Conservation (phyloP, 2,797 vertebrate genomes). For the Sebastes hubbsi region DNA sequence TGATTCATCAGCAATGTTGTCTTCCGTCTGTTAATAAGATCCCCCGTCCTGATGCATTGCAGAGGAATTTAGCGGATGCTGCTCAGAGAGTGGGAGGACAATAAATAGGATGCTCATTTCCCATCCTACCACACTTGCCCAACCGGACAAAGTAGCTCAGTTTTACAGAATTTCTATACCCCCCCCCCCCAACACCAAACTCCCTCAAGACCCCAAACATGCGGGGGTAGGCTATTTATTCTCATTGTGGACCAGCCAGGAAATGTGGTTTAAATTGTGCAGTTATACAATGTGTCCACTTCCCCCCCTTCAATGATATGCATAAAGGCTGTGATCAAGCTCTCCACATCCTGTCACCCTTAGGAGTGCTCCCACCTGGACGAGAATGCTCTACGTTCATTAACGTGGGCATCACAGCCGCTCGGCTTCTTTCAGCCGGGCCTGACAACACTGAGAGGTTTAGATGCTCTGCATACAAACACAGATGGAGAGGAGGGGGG, state of each 20-base stretch:
- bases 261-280: constrained; percentile 68
- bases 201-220: constrained; percentile 41
- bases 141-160: constrained; percentile 18
- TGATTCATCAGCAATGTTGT: constrained; percentile 57
- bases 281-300: constrained; percentile 54
- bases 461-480: constrained; percentile 42
- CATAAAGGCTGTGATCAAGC: constrained; percentile 43
- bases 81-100: constrained; percentile 40
- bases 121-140: constrained; percentile 18
- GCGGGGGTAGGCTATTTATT: constrained; percentile 59
- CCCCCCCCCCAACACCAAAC: neutral
- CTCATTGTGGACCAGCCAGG: constrained; percentile 57
- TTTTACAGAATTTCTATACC: neutral
- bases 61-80: constrained; percentile 64
- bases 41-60: constrained; percentile 39
- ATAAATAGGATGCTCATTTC: constrained; percentile 64
- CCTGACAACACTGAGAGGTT: constrained; percentile 1
- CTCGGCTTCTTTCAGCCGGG: constrained; percentile 26
- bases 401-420: constrained; percentile 52
- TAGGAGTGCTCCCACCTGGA: constrained; percentile 70
- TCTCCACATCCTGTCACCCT: constrained; percentile 68
- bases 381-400: constrained; percentile 34
- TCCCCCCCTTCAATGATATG: constrained; percentile 48
- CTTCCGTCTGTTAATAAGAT: constrained; percentile 19
- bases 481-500: constrained; percentile 38